Evolutionary conservation across 2,888 invertebrate species (phyloP).

Genomic region (Cephus spinipes): DNA sequence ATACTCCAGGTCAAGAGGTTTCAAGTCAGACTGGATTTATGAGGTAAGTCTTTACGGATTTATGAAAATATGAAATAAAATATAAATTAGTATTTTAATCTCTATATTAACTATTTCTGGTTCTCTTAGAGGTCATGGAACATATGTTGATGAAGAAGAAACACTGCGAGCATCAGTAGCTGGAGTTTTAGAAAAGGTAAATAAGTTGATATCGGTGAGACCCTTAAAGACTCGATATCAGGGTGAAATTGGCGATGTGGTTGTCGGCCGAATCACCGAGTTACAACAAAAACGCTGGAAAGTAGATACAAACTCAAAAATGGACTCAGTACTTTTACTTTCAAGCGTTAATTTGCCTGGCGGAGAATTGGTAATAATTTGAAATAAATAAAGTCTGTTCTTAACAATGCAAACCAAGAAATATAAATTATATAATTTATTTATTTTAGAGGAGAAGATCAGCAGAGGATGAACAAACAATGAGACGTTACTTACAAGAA

Average conservation of each 20-base stretch:
- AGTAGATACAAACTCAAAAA: conserved; percentile 91
- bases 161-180: conserved; percentile 92
- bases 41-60: conserved; percentile 70
- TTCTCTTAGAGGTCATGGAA: conserved; percentile 90
- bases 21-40: conserved; percentile 86
- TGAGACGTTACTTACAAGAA: conserved; percentile 94
- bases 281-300: conserved; percentile 96
- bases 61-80: background rate
- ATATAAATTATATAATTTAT: conserved; percentile 13
- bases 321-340: conserved; percentile 87
- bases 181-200: conserved; percentile 93
- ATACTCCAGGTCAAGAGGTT: conserved; percentile 90
- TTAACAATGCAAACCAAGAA: background rate
- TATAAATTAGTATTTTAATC: conserved; percentile 12
- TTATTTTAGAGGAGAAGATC: conserved; percentile 81
- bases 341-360: conserved; percentile 98
- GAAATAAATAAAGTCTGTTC: background rate
- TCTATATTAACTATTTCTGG: conserved; percentile 1
- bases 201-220: conserved; percentile 91
- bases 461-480: conserved; percentile 97
- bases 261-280: conserved; percentile 93
- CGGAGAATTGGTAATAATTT: conserved; percentile 82
- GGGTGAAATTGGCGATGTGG: conserved; percentile 96
- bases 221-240: conserved; percentile 92
- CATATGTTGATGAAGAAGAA: conserved; percentile 85